Evolutionary conservation across 1,140 invertebrate species (phyloP).

Genomic region (Drosophila arawakana): DNA sequence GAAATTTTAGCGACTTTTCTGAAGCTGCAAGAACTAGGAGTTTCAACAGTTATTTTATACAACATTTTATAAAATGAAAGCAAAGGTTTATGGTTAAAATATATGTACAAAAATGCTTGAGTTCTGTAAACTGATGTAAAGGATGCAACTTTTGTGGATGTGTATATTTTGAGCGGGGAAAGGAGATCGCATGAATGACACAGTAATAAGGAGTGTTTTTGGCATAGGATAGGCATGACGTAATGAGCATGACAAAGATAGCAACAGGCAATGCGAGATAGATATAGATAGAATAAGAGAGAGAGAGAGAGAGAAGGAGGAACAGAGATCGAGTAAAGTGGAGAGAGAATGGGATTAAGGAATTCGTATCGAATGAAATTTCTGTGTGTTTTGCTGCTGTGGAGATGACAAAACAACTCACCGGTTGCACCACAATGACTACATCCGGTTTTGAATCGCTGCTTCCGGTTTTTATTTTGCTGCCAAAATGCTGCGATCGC

Average conservation of each 20-base stretch:
- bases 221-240: conserved; percentile 12
- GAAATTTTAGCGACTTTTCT: too few species aligned
- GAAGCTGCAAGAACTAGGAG: too few species aligned
- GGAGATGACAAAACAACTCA: conserved; percentile 80
- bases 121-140: conserved; percentile 21
- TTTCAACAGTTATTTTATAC: not conserved
- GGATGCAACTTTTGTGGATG: conserved; percentile 24
- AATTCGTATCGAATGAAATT: conserved; percentile 1
- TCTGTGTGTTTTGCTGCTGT: conserved; percentile 22
- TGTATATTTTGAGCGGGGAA: not conserved
- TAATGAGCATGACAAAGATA: conserved; percentile 43
- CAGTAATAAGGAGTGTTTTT: not conserved
- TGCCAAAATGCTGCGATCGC: conserved; percentile 72
- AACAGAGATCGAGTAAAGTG: conserved; percentile 14
- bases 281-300: conserved; percentile 16
- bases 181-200: conserved; percentile 6
- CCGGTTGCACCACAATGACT: conserved; percentile 83
- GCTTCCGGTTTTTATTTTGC: conserved; percentile 74
- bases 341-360: conserved; percentile 20
- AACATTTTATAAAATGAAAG: not conserved
- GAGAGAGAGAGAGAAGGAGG: conserved; percentile 6
- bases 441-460: conserved; percentile 76
- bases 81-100: not conserved
- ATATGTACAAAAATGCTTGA: conserved; percentile 32
- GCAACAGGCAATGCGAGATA: conserved; percentile 28